Evolutionary conservation across 1,140 invertebrate genomes (phyloP), one percentile per base, ranked within the genome.

Genomic region (Euwallacea fornicatus): DNA sequence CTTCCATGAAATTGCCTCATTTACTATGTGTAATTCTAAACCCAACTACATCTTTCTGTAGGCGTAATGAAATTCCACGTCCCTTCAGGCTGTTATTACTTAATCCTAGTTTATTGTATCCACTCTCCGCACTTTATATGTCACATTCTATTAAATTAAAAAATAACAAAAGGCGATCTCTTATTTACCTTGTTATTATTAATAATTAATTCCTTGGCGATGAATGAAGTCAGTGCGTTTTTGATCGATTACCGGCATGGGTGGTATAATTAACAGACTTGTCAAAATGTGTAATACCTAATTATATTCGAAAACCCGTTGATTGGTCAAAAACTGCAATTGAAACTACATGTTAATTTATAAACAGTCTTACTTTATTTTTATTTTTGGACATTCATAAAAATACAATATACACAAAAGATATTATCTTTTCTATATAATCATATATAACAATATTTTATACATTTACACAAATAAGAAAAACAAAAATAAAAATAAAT

Each of bases 361-460:
- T 75, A 75, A 75, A 75, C 74, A 75, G 74, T 75, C 73, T 75
- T 72, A 74, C 68, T 75, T 75, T 75, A 75, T 75, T 75, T 76
- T 76, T 76, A 76, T 76, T 76, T 76, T 76, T 76, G 75, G 75
- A 76, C 75, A 76, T 76, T 76, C 64, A 76, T 76, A 76, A 76
- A 76, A 76, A 76, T 76, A 76, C 75, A 76, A 72, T 76, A 74
- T 76, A 74, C 75, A 76, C 75, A 76, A 76, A 50, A 76, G 71
- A 76, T 76, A 71, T 70, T 71, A 63, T 71, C 71, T 76, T 66
- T 61, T 72, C 72, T 73, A 61, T 61, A 71, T 71, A 65, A 73
- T 73, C 69, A 69, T 73, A 73, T 73, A 70, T 73, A 73, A 73
- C 72, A 73, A 73, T 70, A 73, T 73, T 72, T 73, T 69, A 73